Conservation (phyloP, 2,113 vertebrate species). For the Onychostruthus taczanowskii region DNA sequence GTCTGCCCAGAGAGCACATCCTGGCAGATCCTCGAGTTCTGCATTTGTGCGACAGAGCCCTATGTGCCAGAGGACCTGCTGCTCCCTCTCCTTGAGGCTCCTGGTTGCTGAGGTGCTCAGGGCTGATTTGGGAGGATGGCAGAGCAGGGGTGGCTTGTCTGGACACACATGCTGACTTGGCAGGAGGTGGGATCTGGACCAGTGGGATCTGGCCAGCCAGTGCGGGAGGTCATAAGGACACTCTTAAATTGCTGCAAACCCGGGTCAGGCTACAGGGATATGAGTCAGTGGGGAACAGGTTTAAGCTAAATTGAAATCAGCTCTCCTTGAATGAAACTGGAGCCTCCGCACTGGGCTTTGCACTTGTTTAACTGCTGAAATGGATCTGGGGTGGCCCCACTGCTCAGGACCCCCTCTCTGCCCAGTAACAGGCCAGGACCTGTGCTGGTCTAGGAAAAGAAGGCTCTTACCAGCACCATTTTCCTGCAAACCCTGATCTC, state of each 20-base stretch:
- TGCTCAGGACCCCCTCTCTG: neutral
- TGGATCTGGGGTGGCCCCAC: neutral
- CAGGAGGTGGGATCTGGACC: neutral
- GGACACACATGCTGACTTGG: neutral
- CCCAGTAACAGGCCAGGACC: neutral
- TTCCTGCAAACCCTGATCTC: neutral
- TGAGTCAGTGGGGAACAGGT: conserved; percentile 6
- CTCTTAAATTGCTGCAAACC: neutral
- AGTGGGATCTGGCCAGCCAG: neutral
- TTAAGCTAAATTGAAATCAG: conserved; percentile 24
- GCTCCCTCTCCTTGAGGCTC: neutral
- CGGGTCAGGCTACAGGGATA: neutral
- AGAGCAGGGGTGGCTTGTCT: neutral
- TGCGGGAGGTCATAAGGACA: neutral
- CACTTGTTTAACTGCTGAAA: conserved; percentile 19
- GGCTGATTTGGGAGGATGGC: neutral
- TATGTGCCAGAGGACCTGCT: rapidly evolving
- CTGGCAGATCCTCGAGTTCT: neutral
- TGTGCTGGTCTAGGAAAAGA: neutral
- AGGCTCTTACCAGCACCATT: rapidly evolving
- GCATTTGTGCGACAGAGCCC: neutral
- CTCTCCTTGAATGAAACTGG: neutral
- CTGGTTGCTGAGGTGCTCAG: neutral
- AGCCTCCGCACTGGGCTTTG: neutral
- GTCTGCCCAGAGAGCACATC: neutral